phyloP scores from a whole-genome alignment of 2,113 vertebrate species.

The Butorides virescens region DNA sequence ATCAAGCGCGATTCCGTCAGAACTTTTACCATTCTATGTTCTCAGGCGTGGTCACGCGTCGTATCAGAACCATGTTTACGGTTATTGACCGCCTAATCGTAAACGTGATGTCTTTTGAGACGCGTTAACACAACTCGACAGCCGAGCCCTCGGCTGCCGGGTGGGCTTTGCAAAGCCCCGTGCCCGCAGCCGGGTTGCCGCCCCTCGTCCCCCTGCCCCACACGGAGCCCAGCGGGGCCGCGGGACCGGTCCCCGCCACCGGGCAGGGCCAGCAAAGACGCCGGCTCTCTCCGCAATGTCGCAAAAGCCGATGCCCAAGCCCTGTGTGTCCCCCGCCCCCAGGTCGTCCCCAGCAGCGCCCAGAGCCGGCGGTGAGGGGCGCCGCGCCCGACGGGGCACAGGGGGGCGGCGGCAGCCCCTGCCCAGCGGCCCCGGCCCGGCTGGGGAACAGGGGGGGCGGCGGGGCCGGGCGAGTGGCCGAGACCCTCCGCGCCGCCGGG shows the following conservation, averaged over 20 bases:
- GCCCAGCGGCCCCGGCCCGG: rapidly evolving
- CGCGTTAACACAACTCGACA: rapidly evolving
- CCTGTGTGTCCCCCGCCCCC: no score
- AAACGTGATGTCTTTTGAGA: neutral
- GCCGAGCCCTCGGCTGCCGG: neutral
- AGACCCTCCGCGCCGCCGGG: rapidly evolving
- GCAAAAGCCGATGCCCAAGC: neutral
- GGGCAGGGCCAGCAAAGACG: rapidly evolving
- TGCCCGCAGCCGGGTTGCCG: rapidly evolving
- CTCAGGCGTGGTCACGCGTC: rapidly evolving
- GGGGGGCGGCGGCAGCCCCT: rapidly evolving
- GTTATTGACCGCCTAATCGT: neutral
- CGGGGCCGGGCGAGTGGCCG: rapidly evolving
- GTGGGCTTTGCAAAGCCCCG: neutral
- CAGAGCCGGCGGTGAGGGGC: neutral
- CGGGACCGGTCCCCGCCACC: rapidly evolving
- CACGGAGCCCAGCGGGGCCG: rapidly evolving
- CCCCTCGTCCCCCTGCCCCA: rapidly evolving
- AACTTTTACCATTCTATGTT: neutral
- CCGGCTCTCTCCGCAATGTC: rapidly evolving
- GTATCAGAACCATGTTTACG: rapidly evolving
- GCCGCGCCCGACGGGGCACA: rapidly evolving
- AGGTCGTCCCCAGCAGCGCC: neutral
- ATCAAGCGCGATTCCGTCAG: rapidly evolving
- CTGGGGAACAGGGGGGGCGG: rapidly evolving